Conservation (phyloP, 2,797 vertebrate genomes). For the Dromococcyx pavoninus region DNA sequence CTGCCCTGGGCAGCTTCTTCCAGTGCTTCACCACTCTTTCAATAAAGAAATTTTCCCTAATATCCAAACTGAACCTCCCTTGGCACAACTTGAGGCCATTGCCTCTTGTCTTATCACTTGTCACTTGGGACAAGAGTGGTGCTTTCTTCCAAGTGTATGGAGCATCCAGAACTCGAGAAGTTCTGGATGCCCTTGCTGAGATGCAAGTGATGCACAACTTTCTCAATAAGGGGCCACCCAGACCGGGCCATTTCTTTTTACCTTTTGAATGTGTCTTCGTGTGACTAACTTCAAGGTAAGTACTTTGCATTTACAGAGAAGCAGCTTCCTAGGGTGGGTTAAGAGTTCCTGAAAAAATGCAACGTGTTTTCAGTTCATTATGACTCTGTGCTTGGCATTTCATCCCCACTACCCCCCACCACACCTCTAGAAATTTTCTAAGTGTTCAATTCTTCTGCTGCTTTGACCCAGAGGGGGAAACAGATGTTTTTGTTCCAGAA, state of each 20-base stretch:
- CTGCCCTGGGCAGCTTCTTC: too few relatives aligned
- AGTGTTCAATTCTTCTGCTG: not conserved
- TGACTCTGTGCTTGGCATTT: not conserved
- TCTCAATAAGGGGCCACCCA: not conserved
- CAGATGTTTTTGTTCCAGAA: not conserved
- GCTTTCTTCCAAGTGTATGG: rapidly evolving
- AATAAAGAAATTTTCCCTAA: too few relatives aligned
- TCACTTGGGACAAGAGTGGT: too few relatives aligned
- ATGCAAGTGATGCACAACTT: not conserved
- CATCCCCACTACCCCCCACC: not conserved
- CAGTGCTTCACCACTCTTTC: too few relatives aligned
- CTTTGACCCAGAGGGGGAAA: not conserved
- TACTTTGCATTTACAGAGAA: not conserved
- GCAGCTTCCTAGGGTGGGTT: not conserved
- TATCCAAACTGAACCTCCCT: too few relatives aligned
- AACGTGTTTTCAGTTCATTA: rapidly evolving
- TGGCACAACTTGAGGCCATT: too few relatives aligned
- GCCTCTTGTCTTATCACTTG: too few relatives aligned
- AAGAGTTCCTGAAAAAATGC: not conserved
- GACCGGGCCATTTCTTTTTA: rapidly evolving
- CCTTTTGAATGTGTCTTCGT: not conserved
- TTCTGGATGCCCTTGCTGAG: rapidly evolving
- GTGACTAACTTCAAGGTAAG: not conserved
- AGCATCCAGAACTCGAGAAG: not conserved
- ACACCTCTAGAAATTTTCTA: not conserved